Percentiles rank a stretch among this genome's conserved stretches.
Conservation (phyloP, 2,888 invertebrate genomes). For the Anarsia innoxiella region DNA sequence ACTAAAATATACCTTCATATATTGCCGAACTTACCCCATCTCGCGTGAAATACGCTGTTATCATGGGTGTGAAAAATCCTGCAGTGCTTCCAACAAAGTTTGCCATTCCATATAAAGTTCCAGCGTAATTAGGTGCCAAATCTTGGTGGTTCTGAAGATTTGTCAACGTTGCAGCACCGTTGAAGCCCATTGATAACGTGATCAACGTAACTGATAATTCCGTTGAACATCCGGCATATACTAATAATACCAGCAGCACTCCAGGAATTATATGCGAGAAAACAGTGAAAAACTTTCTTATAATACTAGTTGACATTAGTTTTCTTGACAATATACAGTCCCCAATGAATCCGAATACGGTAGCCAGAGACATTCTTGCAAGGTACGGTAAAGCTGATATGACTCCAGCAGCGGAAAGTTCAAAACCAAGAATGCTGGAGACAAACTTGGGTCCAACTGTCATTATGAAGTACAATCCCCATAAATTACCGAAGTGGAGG, state of each 20-base stretch:
- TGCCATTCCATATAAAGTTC: slow-evolving; percentile 85
- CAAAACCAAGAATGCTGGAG: slow-evolving; percentile 82
- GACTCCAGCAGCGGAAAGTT: slow-evolving; percentile 81
- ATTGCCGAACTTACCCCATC: slow-evolving; percentile 72
- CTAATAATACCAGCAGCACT: slow-evolving; percentile 67
- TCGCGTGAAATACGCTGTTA: slow-evolving; percentile 79
- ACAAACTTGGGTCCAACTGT: slow-evolving; percentile 85
- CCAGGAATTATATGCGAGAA: slow-evolving; percentile 77
- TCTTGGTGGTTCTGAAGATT: slow-evolving; percentile 82
- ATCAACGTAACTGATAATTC: slow-evolving; percentile 77
- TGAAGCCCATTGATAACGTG: slow-evolving; percentile 80
- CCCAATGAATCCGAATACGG: slow-evolving; percentile 81
- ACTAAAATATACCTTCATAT: too few species aligned
- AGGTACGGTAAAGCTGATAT: slow-evolving; percentile 82
- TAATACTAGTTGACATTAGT: slow-evolving; percentile 57
- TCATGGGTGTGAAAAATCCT: slow-evolving; percentile 83
- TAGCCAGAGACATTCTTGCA: slow-evolving; percentile 79
- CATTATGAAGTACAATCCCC: slow-evolving; percentile 84
- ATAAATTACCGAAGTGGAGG: slow-evolving; percentile 84
- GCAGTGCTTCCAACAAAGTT: slow-evolving; percentile 83
- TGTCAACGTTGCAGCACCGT: slow-evolving; percentile 77
- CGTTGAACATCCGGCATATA: slow-evolving; percentile 78
- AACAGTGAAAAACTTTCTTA: slow-evolving; percentile 78
- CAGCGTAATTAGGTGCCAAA: slow-evolving; percentile 85
- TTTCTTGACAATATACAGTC: slow-evolving; percentile 73